Evolutionary conservation across 2,113 vertebrate genomes (phyloP), one percentile per base, ranked within the genome.

Genomic region (Tonatia bakeri): DNA sequence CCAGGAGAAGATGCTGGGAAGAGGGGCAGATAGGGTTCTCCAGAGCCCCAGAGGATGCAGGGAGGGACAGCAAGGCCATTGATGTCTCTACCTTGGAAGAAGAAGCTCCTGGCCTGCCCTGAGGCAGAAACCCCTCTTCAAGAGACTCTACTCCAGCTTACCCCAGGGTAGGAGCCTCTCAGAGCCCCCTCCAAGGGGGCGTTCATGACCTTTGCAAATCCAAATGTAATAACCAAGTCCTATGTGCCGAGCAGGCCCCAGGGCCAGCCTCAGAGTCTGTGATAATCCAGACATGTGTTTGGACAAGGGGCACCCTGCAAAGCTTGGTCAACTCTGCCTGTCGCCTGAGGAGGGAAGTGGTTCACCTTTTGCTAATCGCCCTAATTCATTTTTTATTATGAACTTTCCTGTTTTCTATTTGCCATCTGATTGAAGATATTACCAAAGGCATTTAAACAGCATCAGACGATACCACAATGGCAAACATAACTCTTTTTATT

Each of bases 271-370:
- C 12, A 81, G 97, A 98, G 98, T 97, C 98, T 95, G 98, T 97
- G 96, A 10, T 96, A 96, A 97, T 98, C 98, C 98, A 97, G 96
- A 97, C 96, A 90, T 95, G 75, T 99, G 97, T 99, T 99, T 99
- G 98, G 98, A 98, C 97, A 99, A 98, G 98, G 98, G 98, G 93
- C 97, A 97, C 98, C 98, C 98, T 96, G 98, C 98, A 98, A 99
- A 99, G 98, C 98, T 99, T 98, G 96, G 98, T 99, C 99, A 99
- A 99, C 98, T 98, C 97, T 59, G 91, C 97, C 43, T 98, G 98
- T 99, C 98, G 99, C 99, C 98, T 91, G 98, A 98, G 98, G 98
- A 98, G 96, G 3, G 33, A 98, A 92, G 84, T 47, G 10, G 87
- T 90, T 97, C 98, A 96, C 97, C 93, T 98, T 98, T 98, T 83